phyloP scores from a whole-genome alignment of 2,797 vertebrate genomes.

The Hypotaenidia okinawae region DNA sequence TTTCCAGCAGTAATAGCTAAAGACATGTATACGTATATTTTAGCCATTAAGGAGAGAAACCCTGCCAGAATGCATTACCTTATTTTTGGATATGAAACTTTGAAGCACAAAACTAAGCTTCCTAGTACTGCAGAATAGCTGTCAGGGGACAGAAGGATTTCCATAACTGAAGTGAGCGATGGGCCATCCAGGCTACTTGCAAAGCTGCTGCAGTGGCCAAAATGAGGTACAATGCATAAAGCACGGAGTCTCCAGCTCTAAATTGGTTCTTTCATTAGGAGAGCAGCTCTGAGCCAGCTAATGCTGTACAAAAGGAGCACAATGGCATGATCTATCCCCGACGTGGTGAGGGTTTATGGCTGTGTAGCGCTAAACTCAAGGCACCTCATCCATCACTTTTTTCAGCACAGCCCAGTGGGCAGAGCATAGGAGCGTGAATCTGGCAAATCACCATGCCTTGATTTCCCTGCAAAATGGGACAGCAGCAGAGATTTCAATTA shows the following conservation, averaged over 20 bases:
- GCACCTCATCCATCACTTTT: neutral
- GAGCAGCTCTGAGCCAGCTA: neutral
- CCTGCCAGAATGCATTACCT: conserved; percentile 61
- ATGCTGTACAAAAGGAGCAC: neutral
- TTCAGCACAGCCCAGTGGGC: neutral
- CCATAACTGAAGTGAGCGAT: conserved; percentile 21
- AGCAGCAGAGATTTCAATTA: neutral
- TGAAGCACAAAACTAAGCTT: conserved; percentile 40
- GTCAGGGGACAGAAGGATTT: conserved; percentile 35
- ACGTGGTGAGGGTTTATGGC: conserved; percentile 12
- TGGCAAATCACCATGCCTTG: neutral
- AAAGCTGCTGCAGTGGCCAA: neutral
- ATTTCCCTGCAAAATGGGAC: conserved; percentile 2
- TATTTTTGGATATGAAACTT: conserved; percentile 53
- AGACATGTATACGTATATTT: conserved; percentile 51
- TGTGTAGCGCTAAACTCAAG: neutral
- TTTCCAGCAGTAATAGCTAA: conserved; percentile 35
- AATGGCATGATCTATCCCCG: neutral
- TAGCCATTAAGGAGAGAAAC: conserved; percentile 62
- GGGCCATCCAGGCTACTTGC: neutral
- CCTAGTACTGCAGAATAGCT: neutral
- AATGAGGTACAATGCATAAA: neutral
- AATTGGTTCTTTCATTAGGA: conserved; percentile 1
- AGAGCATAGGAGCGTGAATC: neutral
- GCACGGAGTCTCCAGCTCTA: neutral